Evolutionary conservation across 1,140 invertebrate genomes (phyloP).

Genomic region (Drepana arcuata): DNA sequence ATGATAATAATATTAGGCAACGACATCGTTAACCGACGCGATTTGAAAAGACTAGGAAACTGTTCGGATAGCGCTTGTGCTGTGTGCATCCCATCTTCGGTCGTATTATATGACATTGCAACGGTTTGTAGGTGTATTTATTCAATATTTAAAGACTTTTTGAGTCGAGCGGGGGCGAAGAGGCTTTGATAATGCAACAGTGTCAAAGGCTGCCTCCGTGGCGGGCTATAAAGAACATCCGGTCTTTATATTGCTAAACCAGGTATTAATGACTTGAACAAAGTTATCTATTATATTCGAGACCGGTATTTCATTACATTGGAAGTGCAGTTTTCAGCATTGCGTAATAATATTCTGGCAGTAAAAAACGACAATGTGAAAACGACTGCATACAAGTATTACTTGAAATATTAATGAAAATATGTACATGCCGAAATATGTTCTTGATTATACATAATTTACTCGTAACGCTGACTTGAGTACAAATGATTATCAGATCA

Average conservation of each 20-base stretch:
- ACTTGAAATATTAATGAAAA: too few species aligned
- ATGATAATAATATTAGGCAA: conserved; percentile 57
- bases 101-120: conserved; percentile 37
- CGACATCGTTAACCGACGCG: conserved; percentile 28
- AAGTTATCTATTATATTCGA: conserved; percentile 11
- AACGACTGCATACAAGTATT: too few species aligned
- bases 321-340: conserved; percentile 1
- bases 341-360: neutral
- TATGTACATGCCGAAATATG: too few species aligned
- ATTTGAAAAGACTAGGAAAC: conserved; percentile 14
- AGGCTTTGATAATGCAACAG: conserved; percentile 36
- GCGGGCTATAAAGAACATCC: conserved; percentile 24
- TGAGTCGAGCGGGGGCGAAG: conserved; percentile 35
- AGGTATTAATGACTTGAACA: conserved; percentile 12
- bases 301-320: conserved; percentile 7
- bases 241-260: conserved; percentile 23
- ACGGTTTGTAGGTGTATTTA: conserved; percentile 44
- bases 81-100: conserved; percentile 11
- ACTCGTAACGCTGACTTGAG: too few species aligned
- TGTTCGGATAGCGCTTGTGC: conserved; percentile 4
- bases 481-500: too few species aligned
- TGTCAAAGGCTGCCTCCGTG: conserved; percentile 36
- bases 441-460: too few species aligned
- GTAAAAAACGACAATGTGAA: too few species aligned
- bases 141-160: conserved; percentile 42